A percentile compares a stretch with the other conserved stretches of the same genome.
Evolutionary conservation across 2,888 invertebrate genomes (phyloP).

Genomic region (Conistra vaccinii): DNA sequence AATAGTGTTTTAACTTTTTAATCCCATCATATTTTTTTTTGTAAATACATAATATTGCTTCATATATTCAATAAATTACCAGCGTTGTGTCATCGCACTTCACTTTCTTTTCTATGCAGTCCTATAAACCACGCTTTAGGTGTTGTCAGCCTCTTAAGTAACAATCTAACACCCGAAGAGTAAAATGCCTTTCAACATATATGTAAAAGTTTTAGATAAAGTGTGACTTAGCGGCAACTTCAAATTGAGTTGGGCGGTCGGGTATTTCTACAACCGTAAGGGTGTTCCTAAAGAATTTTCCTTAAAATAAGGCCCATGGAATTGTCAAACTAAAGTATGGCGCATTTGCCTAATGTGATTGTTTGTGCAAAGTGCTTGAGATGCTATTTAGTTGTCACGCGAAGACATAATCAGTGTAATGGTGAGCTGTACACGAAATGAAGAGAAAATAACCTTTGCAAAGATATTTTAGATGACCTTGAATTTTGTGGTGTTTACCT

Average conservation of each 20-base stretch:
- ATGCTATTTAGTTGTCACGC: slow-evolving; percentile 50
- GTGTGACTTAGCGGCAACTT: neutral
- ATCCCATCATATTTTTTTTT: neutral
- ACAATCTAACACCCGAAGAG: too few relatives aligned
- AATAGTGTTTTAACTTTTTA: too few relatives aligned
- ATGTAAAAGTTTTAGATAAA: neutral
- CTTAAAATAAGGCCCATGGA: neutral
- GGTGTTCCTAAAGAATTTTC: neutral
- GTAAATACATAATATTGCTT: too few relatives aligned
- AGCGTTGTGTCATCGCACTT: too few relatives aligned
- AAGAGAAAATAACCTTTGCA: slow-evolving; percentile 9
- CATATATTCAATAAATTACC: too few relatives aligned
- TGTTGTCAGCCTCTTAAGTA: too few relatives aligned
- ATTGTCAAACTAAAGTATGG: slow-evolving; percentile 7
- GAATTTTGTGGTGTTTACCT: neutral
- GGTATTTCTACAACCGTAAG: neutral
- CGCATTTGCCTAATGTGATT: slow-evolving; percentile 52
- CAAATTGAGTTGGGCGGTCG: neutral
- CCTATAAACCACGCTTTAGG: too few relatives aligned
- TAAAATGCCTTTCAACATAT: neutral
- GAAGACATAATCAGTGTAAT: slow-evolving; percentile 54
- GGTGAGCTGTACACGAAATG: slow-evolving; percentile 10
- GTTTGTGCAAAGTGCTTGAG: slow-evolving; percentile 21
- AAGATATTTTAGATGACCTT: slow-evolving; percentile 5
- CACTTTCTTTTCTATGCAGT: too few relatives aligned